Evolutionary conservation across 30 jellyfish, hydroid and myxozoan species (phyloP).

Genomic region (Aurelia coerulea): DNA sequence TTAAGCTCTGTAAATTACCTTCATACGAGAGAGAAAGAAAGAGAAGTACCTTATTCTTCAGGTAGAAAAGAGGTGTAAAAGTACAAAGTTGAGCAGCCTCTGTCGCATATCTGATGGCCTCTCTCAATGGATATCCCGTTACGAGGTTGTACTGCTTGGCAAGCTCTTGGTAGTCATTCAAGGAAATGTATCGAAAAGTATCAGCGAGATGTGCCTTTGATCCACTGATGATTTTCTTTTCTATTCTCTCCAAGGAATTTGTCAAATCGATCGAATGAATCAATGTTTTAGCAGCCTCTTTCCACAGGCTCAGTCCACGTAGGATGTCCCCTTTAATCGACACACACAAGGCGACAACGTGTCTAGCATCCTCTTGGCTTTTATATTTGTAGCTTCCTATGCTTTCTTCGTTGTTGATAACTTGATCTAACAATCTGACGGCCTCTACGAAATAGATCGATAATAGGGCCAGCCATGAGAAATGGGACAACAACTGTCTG

Average conservation of each 20-base stretch:
- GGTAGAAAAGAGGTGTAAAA: slow-evolving; percentile 51
- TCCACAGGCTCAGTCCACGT: slow-evolving; percentile 63
- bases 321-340: slow-evolving; percentile 57
- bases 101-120: slow-evolving; percentile 59
- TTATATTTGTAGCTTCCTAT: slow-evolving; percentile 41
- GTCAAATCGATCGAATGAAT: slow-evolving; percentile 35
- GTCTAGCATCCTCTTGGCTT: slow-evolving; percentile 4
- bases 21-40: too few relatives aligned
- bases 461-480: too few relatives aligned
- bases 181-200: slow-evolving; percentile 62
- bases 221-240: slow-evolving; percentile 40
- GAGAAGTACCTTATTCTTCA: slow-evolving; percentile 50
- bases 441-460: not conserved
- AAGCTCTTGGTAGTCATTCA: slow-evolving; percentile 32
- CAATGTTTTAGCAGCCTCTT: slow-evolving; percentile 48
- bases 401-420: slow-evolving; percentile 13
- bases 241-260: slow-evolving; percentile 22
- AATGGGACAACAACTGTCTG: too few relatives aligned
- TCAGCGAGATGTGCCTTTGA: slow-evolving; percentile 65
- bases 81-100: slow-evolving; percentile 63
- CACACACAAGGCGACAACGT: slow-evolving; percentile 34
- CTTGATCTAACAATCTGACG: slow-evolving; percentile 27
- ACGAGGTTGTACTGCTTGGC: slow-evolving; percentile 13
- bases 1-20: too few relatives aligned
- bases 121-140: slow-evolving; percentile 53